Percentiles rank a stretch among this genome's conserved stretches.
These are phyloP conservation scores for Silurus glanis DNA, from an alignment of 2,113 vertebrate genomes.

Conservation along the genomic window DNA sequence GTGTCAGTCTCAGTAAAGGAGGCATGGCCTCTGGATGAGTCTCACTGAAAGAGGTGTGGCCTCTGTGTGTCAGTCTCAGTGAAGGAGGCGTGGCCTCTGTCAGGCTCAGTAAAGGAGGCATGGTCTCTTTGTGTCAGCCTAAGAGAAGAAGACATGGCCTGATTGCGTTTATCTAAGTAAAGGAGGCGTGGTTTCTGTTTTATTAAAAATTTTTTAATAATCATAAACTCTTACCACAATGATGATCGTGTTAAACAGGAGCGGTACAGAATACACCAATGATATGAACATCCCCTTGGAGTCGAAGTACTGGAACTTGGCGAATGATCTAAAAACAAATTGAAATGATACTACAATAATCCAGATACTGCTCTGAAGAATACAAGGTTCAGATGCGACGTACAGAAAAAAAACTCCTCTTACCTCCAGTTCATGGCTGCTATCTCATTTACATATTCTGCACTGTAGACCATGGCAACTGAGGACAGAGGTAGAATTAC, in stretches of 20 bases:
- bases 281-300: constrained; percentile 98
- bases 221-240: constrained; percentile 83
- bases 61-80: background rate
- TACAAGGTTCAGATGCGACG: background rate
- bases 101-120: background rate
- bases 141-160: background rate
- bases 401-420: constrained; percentile 7
- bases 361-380: background rate
- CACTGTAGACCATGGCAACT: constrained; percentile 84
- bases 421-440: constrained; percentile 96
- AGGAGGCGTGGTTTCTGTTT: background rate
- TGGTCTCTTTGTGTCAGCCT: background rate
- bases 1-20: background rate
- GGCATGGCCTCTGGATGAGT: background rate
- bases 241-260: constrained; percentile 84
- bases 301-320: constrained; percentile 94
- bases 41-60: background rate
- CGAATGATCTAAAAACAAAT: constrained; percentile 77
- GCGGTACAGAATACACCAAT: constrained; percentile 83
- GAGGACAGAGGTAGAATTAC: constrained; percentile 14
- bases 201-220: background rate
- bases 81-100: background rate
- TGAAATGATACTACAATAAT: constrained; percentile 28
- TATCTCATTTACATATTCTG: constrained; percentile 92
- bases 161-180: background rate